Conservation (phyloP, 2,113 vertebrate genomes). For the Uropsilus gracilis region DNA sequence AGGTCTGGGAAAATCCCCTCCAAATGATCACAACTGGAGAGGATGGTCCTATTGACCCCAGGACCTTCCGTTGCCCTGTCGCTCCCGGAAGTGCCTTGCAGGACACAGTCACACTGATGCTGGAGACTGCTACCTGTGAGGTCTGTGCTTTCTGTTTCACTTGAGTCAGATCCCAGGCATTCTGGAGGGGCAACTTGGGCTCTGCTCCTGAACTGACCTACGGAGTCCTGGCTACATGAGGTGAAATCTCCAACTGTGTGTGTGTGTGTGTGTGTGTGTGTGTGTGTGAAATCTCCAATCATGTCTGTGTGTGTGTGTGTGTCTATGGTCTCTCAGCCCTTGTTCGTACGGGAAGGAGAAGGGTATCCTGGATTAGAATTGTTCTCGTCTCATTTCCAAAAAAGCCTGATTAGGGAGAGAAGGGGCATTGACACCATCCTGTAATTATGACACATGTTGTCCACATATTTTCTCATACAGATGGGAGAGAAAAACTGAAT, state of each 20-base stretch:
- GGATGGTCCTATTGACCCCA: background rate
- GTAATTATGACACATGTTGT: background rate
- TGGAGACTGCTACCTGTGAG: too few relatives aligned
- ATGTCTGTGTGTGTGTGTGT: too few relatives aligned
- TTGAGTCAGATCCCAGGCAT: background rate
- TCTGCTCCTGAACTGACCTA: background rate
- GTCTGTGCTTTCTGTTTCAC: background rate
- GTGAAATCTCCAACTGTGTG: too few relatives aligned
- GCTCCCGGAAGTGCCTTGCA: background rate
- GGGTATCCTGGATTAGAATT: background rate
- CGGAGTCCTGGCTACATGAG: background rate
- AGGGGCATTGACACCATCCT: background rate
- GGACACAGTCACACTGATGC: background rate
- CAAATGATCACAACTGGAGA: background rate
- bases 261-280: too few relatives aligned
- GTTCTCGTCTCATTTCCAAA: background rate
- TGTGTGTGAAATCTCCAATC: too few relatives aligned
- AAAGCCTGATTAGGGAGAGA: background rate
- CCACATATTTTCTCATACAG: background rate
- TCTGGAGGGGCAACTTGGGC: background rate
- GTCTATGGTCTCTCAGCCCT: background rate
- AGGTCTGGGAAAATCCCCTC: background rate
- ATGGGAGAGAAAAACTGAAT: rapidly evolving
- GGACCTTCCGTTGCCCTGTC: background rate
- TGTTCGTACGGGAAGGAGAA: background rate